A percentile compares a stretch with the other conserved stretches of the same genome.
phyloP scores from a whole-genome alignment of 2,888 invertebrate species.

The Teleogryllus oceanicus region DNA sequence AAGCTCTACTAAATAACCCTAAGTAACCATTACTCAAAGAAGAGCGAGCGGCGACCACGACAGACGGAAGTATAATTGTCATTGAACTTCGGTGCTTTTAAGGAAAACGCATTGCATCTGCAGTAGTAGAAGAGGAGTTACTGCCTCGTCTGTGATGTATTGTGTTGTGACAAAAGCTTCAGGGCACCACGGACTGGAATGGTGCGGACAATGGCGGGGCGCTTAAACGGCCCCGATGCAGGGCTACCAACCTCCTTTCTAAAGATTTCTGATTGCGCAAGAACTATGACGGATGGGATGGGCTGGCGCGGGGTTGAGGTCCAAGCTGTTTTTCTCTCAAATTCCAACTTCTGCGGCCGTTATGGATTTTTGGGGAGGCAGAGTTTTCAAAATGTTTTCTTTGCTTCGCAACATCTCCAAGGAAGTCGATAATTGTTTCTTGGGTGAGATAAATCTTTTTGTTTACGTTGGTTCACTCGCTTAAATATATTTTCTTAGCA shows the following conservation, averaged over 20 bases:
- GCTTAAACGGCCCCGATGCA: background rate
- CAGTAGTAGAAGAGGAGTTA: background rate
- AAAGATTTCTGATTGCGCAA: background rate
- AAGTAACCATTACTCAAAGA: slow-evolving; percentile 4
- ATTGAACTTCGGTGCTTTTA: slow-evolving; percentile 1
- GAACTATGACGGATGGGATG: slow-evolving; percentile 7
- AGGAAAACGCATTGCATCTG: slow-evolving; percentile 9
- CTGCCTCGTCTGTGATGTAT: background rate
- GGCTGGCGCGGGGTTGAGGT: too few relatives aligned
- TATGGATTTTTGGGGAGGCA: too few relatives aligned
- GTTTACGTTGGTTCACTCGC: too few relatives aligned
- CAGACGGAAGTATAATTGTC: slow-evolving; percentile 18
- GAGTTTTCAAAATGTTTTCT: too few relatives aligned
- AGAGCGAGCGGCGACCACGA: background rate
- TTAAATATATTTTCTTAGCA: too few relatives aligned
- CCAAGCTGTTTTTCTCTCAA: too few relatives aligned
- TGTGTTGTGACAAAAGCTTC: background rate
- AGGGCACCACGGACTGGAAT: background rate
- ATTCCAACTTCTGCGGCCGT: too few relatives aligned
- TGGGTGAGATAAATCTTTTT: too few relatives aligned
- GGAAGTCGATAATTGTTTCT: too few relatives aligned
- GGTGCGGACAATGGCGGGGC: background rate
- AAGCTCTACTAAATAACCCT: background rate
- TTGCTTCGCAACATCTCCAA: too few relatives aligned
- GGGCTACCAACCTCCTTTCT: background rate